A percentile compares a stretch with the other conserved stretches of the same genome.
phyloP scores from a whole-genome alignment of 2,888 invertebrate species.

The Acrobasis repandana region DNA sequence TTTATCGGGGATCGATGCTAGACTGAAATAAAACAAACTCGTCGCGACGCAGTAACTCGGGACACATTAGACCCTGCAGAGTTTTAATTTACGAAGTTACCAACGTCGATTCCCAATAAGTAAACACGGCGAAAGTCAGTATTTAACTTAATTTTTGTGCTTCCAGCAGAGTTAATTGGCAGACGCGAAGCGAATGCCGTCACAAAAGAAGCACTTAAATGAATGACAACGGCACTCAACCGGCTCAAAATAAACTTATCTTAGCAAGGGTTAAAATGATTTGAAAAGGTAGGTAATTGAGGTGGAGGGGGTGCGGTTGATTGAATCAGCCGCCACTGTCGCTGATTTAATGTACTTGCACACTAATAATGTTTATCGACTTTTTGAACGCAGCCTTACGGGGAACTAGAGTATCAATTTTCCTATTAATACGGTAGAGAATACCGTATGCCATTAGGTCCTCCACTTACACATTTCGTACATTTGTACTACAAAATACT shows the following conservation, averaged over 20 bases:
- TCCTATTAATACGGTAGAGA: not conserved
- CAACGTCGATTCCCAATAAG: slow-evolving; percentile 73
- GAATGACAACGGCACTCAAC: slow-evolving; percentile 69
- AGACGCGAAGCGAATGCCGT: slow-evolving; percentile 72
- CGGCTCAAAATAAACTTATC: slow-evolving; percentile 83
- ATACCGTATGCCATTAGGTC: too few species aligned
- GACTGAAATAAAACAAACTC: slow-evolving; percentile 26
- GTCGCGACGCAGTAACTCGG: slow-evolving; percentile 29
- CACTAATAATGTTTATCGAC: slow-evolving; percentile 71
- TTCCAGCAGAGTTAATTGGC: slow-evolving; percentile 74
- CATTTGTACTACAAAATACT: too few species aligned
- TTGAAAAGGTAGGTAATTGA: slow-evolving; percentile 69
- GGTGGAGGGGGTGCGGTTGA: slow-evolving; percentile 69
- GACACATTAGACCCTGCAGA: slow-evolving; percentile 51
- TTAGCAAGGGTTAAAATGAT: slow-evolving; percentile 81
- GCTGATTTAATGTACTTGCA: slow-evolving; percentile 69
- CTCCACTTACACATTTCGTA: too few species aligned
- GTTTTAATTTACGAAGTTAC: slow-evolving; percentile 72
- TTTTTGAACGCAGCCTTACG: slow-evolving; percentile 61
- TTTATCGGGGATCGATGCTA: slow-evolving; percentile 21
- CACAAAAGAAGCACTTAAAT: slow-evolving; percentile 82
- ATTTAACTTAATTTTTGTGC: slow-evolving; percentile 84
- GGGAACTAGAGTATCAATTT: slow-evolving; percentile 15
- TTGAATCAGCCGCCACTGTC: slow-evolving; percentile 72
- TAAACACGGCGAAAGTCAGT: slow-evolving; percentile 74